phyloP scores from a whole-genome alignment of 2,113 vertebrate genomes.

The Thamnaconus septentrionalis region DNA sequence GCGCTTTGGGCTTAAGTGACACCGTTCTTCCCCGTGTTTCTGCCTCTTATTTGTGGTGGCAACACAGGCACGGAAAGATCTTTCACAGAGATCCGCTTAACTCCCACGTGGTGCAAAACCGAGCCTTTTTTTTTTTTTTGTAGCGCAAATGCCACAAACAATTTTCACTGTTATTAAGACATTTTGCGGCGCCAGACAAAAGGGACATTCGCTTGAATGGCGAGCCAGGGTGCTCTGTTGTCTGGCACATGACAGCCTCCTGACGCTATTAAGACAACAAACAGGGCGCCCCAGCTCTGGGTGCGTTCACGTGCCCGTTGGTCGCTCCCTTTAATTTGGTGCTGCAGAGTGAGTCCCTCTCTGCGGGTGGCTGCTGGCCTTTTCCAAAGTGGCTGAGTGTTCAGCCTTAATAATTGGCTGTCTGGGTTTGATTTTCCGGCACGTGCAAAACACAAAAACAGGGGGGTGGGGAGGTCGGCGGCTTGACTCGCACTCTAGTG shows the following conservation, averaged over 20 bases:
- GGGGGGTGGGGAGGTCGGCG: conserved; percentile 3
- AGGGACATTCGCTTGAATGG: too few relatives aligned
- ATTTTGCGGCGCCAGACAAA: too few relatives aligned
- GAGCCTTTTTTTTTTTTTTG: too few relatives aligned
- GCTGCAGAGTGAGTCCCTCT: background rate
- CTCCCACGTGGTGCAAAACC: too few relatives aligned
- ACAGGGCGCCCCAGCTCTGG: too few relatives aligned
- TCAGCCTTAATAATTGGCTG: conserved; percentile 38
- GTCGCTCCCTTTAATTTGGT: too few relatives aligned
- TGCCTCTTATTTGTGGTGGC: conserved; percentile 1
- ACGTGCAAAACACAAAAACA: conserved; percentile 9
- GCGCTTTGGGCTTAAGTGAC: background rate
- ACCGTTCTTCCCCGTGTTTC: conserved; percentile 9
- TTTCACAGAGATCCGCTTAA: background rate
- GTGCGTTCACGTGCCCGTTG: too few relatives aligned
- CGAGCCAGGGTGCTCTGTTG: too few relatives aligned
- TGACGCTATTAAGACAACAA: too few relatives aligned
- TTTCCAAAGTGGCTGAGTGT: conserved; percentile 42
- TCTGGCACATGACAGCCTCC: too few relatives aligned
- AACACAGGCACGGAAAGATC: conserved; percentile 9
- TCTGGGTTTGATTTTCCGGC: conserved; percentile 42
- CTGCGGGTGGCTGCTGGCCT: conserved; percentile 30
- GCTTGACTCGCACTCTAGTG: conserved; percentile 12
- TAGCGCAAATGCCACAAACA: too few relatives aligned
- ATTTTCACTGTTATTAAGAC: too few relatives aligned